These are phyloP conservation scores for Cyphomyrmex costatus DNA, from an alignment of 1,140 invertebrate genomes.

Conservation along the genomic window DNA sequence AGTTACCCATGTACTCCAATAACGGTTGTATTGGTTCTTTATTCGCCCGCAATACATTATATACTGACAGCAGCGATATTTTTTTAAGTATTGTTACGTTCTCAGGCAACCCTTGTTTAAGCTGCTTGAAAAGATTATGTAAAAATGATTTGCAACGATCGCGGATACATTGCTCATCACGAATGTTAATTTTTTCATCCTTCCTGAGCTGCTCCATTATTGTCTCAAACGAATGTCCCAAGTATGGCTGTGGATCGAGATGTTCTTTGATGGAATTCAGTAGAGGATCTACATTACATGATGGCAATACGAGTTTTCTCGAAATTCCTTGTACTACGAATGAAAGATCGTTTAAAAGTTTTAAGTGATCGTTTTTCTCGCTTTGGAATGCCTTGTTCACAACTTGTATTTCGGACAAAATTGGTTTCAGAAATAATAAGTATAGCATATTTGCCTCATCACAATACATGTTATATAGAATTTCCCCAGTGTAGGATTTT, in stretches of 20 bases:
- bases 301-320: slow-evolving; percentile 13
- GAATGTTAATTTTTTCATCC: not conserved
- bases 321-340: slow-evolving; percentile 2
- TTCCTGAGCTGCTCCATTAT: not conserved
- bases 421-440: no score
- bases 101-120: slow-evolving; percentile 2
- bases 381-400: no score
- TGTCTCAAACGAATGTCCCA: slow-evolving; percentile 8
- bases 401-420: no score
- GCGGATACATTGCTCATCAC: not conserved
- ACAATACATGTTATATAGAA: no score
- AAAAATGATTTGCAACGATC: slow-evolving; percentile 10
- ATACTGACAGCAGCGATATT: not conserved
- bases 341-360: not conserved
- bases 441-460: no score
- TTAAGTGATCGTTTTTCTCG: no score
- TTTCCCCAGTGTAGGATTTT: slow-evolving; percentile 1
- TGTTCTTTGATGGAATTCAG: not conserved
- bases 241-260: slow-evolving; percentile 2
- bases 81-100: not conserved
- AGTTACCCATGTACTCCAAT: not conserved
- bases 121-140: not conserved
- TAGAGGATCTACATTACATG: slow-evolving; percentile 11
- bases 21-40: slow-evolving; percentile 13
- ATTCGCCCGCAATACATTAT: not conserved